These are phyloP conservation scores for Oreotrochilus melanogaster DNA, from an alignment of 2,113 vertebrate genomes.

Conservation along the genomic window DNA sequence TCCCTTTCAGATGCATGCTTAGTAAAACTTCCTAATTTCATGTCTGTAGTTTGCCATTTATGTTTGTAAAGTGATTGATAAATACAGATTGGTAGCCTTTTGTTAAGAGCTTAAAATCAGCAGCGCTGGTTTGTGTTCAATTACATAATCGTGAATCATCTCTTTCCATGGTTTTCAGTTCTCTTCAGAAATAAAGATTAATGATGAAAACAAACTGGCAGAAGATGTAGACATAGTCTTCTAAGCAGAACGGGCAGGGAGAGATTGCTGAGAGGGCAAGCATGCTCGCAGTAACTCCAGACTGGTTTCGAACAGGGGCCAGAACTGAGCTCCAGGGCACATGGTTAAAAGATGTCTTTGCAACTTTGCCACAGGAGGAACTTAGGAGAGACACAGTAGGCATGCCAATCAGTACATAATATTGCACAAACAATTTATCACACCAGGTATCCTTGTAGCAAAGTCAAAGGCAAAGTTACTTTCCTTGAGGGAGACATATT, in stretches of 20 bases:
- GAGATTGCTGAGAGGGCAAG: rapidly evolving
- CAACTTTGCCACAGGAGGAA: neutral
- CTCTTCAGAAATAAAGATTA: neutral
- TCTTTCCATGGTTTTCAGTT: neutral
- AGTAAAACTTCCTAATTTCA: neutral
- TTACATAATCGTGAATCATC: neutral
- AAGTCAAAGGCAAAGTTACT: neutral
- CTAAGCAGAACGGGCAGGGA: neutral
- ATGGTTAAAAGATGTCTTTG: neutral
- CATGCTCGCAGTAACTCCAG: neutral
- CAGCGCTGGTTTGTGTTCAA: neutral
- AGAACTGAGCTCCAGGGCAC: neutral
- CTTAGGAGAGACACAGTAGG: neutral
- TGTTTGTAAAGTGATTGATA: neutral
- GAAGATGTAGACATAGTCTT: neutral
- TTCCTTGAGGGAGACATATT: neutral
- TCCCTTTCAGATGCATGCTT: neutral
- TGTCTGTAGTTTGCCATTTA: neutral
- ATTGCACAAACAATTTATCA: neutral
- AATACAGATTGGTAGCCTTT: neutral
- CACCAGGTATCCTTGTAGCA: neutral
- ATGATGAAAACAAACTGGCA: neutral
- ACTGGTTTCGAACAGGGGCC: neutral
- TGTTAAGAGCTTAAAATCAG: neutral
- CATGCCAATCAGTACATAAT: neutral